phyloP scores from a whole-genome alignment of 1,140 invertebrate species.

The Tetraneura akinire region DNA sequence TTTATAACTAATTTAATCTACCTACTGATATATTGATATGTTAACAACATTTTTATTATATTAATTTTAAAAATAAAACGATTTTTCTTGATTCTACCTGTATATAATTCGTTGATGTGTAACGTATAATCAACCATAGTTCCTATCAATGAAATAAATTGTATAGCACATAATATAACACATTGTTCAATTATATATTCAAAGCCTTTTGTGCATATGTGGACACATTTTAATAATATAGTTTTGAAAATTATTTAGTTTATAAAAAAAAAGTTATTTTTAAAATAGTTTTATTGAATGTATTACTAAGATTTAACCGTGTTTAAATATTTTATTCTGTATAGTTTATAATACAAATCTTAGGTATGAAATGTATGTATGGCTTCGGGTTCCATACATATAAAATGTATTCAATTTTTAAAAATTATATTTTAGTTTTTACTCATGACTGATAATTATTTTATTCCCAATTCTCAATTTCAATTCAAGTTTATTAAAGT shows the following conservation, averaged over 20 bases:
- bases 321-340: too few species aligned
- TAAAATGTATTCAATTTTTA: too few species aligned
- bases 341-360: too few species aligned
- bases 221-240: neutral
- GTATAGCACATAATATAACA: neutral
- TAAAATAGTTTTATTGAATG: too few species aligned
- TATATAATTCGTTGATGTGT: conserved; percentile 18
- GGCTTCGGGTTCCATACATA: too few species aligned
- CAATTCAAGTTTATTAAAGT: neutral
- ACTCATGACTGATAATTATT: neutral
- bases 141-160: neutral
- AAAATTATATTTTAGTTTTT: too few species aligned
- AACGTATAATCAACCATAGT: conserved; percentile 28
- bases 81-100: neutral
- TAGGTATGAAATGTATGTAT: too few species aligned
- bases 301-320: too few species aligned
- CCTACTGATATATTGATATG: neutral
- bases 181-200: neutral
- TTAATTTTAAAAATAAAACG: conserved; percentile 1
- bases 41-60: neutral
- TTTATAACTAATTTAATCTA: too few species aligned
- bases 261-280: too few species aligned
- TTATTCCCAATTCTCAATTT: neutral
- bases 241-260: neutral
- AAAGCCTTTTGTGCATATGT: neutral